phyloP scores from a whole-genome alignment of 2,797 vertebrate species.

The Rhynchonycteris naso region DNA sequence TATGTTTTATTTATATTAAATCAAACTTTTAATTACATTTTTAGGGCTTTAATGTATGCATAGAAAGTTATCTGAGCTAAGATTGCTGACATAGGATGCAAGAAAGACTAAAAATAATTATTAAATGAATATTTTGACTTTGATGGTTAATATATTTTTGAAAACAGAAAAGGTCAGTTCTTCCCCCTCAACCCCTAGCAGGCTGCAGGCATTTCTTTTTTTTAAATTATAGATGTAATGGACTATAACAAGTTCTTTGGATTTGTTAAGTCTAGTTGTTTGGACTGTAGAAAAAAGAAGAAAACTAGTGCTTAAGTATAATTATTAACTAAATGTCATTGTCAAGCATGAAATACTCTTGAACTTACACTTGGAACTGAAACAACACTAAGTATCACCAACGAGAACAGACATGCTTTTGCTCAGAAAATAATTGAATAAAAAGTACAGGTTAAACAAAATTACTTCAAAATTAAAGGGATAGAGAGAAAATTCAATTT shows the following conservation, averaged over 20 bases:
- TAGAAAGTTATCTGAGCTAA: slow-evolving; percentile 35
- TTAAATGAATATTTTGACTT: neutral
- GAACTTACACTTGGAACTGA: neutral
- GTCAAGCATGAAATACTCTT: slow-evolving; percentile 20
- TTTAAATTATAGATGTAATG: slow-evolving; percentile 30
- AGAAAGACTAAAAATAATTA: slow-evolving; percentile 29
- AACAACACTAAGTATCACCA: neutral
- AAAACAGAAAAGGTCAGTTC: neutral
- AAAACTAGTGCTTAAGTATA: neutral
- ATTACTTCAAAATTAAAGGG: neutral
- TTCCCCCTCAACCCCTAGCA: neutral
- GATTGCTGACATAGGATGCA: neutral
- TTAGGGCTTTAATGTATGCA: neutral
- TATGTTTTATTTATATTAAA: slow-evolving; percentile 30
- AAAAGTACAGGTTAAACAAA: neutral
- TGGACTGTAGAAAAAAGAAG: neutral
- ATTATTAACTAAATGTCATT: slow-evolving; percentile 41
- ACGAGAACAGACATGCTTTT: neutral
- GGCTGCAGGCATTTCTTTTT: slow-evolving; percentile 8
- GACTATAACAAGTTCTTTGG: neutral
- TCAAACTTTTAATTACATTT: neutral
- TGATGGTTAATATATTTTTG: slow-evolving; percentile 37
- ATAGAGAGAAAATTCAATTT: neutral
- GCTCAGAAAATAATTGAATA: neutral
- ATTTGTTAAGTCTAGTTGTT: slow-evolving; percentile 33